A percentile compares a stretch with the other conserved stretches of the same genome.
These are phyloP conservation scores for Rotaria socialis DNA, from an alignment of 2,888 invertebrate species.

Conservation along the genomic window DNA sequence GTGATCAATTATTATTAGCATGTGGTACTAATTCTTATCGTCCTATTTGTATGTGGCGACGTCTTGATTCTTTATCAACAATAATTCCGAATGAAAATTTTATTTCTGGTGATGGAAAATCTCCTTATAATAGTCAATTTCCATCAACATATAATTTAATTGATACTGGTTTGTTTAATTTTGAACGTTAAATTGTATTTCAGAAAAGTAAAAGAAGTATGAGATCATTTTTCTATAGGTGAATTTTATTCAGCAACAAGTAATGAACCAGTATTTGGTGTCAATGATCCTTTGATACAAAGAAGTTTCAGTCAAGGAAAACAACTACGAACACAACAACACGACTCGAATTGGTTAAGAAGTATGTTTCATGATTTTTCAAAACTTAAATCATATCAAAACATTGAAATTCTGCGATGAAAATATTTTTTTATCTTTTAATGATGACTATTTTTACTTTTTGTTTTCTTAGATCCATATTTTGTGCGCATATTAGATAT, in stretches of 20 bases:
- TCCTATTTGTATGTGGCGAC: constrained; percentile 79
- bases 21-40: constrained; percentile 88
- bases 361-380: constrained; percentile 51
- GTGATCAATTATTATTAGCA: constrained; percentile 70
- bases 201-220: too few species aligned
- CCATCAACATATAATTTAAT: constrained; percentile 66
- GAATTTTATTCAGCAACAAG: constrained; percentile 55
- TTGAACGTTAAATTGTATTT: too few species aligned
- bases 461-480: constrained; percentile 68
- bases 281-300: constrained; percentile 69
- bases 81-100: constrained; percentile 59
- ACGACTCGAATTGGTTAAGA: constrained; percentile 80
- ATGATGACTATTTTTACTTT: too few species aligned
- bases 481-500: constrained; percentile 87
- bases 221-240: constrained; percentile 48
- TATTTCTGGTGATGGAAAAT: constrained; percentile 75
- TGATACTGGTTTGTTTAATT: constrained; percentile 66
- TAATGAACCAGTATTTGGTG: constrained; percentile 51
- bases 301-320: constrained; percentile 61
- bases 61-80: constrained; percentile 51
- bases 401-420: too few species aligned
- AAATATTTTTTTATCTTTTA: constrained; percentile 20
- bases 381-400: too few species aligned
- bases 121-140: constrained; percentile 73
- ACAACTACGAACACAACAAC: constrained; percentile 75